These are phyloP conservation scores for Anas bernieri DNA, from an alignment of 2,797 vertebrate genomes.

Conservation along the genomic window DNA sequence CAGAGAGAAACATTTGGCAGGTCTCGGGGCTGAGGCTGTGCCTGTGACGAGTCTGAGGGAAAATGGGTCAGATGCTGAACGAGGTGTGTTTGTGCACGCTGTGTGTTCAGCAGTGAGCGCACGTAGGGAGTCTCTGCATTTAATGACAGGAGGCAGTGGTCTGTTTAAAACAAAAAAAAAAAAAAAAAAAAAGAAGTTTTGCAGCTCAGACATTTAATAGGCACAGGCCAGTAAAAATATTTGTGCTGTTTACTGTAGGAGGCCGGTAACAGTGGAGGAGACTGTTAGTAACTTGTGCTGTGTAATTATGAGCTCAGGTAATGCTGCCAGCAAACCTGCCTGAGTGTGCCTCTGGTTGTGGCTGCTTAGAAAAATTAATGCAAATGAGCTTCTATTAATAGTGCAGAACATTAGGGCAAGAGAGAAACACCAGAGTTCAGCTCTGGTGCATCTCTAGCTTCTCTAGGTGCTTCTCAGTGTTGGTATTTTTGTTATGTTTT, in stretches of 20 bases:
- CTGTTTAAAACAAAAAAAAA: neutral
- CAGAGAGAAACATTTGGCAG: neutral
- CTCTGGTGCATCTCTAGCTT: conserved; percentile 26
- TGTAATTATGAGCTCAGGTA: conserved; percentile 82
- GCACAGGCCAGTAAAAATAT: conserved; percentile 71
- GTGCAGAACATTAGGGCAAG: neutral
- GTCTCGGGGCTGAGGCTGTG: neutral
- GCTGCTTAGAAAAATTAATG: conserved; percentile 64
- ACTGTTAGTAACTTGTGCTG: conserved; percentile 77
- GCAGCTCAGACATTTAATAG: neutral
- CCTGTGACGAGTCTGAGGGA: neutral
- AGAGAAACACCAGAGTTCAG: neutral
- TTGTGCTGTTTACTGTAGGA: conserved; percentile 79
- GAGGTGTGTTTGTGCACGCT: neutral
- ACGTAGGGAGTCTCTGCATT: neutral
- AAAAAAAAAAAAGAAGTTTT: neutral
- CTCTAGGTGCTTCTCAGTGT: conserved; percentile 36
- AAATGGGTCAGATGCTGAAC: neutral
- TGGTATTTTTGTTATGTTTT: conserved; percentile 52
- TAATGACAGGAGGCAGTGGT: neutral
- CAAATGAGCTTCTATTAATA: conserved; percentile 39
- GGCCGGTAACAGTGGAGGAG: conserved; percentile 73
- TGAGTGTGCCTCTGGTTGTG: conserved; percentile 60
- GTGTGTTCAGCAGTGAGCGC: accelerated
- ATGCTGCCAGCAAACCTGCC: conserved; percentile 62